phyloP scores from a whole-genome alignment of 2,113 vertebrate genomes.

The Coryphaenoides rupestris region DNA sequence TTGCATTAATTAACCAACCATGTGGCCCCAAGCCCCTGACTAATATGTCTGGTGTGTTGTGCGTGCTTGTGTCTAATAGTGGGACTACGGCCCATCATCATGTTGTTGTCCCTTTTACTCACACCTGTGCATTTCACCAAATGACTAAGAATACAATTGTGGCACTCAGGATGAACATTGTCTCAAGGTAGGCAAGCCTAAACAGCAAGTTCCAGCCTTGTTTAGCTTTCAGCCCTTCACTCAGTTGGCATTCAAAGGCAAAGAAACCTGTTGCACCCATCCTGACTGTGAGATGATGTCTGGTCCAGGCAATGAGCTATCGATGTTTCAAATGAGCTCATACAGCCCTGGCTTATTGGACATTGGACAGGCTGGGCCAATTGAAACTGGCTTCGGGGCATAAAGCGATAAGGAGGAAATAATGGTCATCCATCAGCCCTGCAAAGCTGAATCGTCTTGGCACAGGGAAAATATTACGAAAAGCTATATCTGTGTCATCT shows the following conservation, averaged over 20 bases:
- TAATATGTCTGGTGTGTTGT: neutral
- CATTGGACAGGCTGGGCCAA: slow-evolving; percentile 23
- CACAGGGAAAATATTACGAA: slow-evolving; percentile 18
- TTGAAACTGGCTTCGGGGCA: slow-evolving; percentile 26
- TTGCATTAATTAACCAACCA: slow-evolving; percentile 41
- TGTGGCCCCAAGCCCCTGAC: slow-evolving; percentile 22
- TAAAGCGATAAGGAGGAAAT: slow-evolving; percentile 37
- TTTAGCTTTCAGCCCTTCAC: too few relatives aligned
- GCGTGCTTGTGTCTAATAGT: neutral
- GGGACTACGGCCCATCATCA: too few relatives aligned
- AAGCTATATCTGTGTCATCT: too few relatives aligned
- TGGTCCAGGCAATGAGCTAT: slow-evolving; percentile 27
- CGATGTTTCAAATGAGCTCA: slow-evolving; percentile 44
- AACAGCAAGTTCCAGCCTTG: too few relatives aligned
- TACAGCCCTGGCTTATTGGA: slow-evolving; percentile 25
- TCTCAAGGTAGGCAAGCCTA: too few relatives aligned
- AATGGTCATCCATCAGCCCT: slow-evolving; percentile 52
- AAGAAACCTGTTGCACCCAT: neutral
- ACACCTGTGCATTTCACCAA: neutral
- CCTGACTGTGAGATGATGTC: slow-evolving; percentile 18
- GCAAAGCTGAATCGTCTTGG: slow-evolving; percentile 8
- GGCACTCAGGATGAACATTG: too few relatives aligned
- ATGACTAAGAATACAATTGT: neutral
- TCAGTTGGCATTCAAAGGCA: too few relatives aligned
- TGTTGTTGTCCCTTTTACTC: neutral